Evolutionary conservation across 2,113 vertebrate species (phyloP).

Genomic region (Anser brachyrhynchus): DNA sequence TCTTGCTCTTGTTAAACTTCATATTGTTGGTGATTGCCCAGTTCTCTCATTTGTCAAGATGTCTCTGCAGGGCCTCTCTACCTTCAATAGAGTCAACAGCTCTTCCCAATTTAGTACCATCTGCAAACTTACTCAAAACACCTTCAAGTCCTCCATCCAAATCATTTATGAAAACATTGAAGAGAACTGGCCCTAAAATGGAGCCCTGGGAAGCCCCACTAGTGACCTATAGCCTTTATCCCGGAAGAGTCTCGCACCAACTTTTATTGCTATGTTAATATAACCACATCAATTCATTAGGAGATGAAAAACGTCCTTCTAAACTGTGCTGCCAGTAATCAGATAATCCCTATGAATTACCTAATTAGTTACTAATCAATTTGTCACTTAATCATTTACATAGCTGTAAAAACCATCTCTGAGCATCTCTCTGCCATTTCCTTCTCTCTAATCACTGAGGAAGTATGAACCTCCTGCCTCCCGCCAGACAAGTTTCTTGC

Average conservation of each 20-base stretch:
- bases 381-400: background rate
- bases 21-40: too few species aligned
- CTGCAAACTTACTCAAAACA: too few species aligned
- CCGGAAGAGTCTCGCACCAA: background rate
- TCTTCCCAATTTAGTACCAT: too few species aligned
- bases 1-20: too few species aligned
- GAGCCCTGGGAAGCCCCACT: too few species aligned
- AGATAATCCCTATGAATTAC: background rate
- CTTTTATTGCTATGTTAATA: background rate
- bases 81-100: too few species aligned
- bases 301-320: background rate
- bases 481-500: background rate
- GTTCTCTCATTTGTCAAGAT: too few species aligned
- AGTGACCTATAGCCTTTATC: background rate
- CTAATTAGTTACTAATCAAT: background rate
- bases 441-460: background rate
- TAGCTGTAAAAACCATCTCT: background rate
- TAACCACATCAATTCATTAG: background rate
- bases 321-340: background rate
- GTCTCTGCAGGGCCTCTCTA: too few species aligned
- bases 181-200: too few species aligned
- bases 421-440: background rate
- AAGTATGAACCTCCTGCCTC: accelerated
- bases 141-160: too few species aligned
- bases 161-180: too few species aligned